phyloP scores from a whole-genome alignment of 2,113 vertebrate species.

The Tragelaphus imberbis region DNA sequence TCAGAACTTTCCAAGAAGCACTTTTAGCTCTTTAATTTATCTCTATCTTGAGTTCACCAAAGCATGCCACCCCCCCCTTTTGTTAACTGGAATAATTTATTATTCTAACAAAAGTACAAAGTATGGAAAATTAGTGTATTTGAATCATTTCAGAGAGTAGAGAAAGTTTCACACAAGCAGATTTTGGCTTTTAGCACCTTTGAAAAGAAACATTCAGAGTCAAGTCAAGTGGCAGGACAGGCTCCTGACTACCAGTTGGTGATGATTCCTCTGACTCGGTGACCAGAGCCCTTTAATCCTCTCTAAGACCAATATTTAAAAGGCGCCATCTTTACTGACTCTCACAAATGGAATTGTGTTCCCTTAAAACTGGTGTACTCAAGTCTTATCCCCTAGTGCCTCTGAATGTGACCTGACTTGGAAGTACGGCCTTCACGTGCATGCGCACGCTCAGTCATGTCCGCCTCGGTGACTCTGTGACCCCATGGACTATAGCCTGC shows the following conservation, averaged over 20 bases:
- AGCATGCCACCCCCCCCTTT: rapidly evolving
- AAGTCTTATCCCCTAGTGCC: background rate
- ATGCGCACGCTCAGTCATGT: background rate
- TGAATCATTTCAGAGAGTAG: slow-evolving; percentile 67
- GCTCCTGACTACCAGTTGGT: background rate
- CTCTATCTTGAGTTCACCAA: background rate
- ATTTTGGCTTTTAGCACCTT: slow-evolving; percentile 78
- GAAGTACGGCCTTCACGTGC: background rate
- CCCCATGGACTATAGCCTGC: background rate
- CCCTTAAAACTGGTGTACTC: background rate
- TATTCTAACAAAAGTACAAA: slow-evolving; percentile 81
- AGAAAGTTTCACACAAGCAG: slow-evolving; percentile 67
- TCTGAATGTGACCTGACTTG: background rate
- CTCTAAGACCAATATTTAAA: background rate
- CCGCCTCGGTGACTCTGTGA: background rate
- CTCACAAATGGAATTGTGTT: background rate
- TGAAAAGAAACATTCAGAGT: slow-evolving; percentile 74
- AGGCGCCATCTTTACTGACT: background rate
- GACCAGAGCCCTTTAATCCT: background rate
- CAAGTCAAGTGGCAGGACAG: slow-evolving; percentile 64
- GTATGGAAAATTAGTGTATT: slow-evolving; percentile 74
- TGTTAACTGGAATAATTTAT: slow-evolving; percentile 81
- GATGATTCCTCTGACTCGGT: background rate
- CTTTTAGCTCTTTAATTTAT: background rate
- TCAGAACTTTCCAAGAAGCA: background rate